Conservation (phyloP, 2,113 vertebrate genomes). For the Epinephelus cyanopodus region DNA sequence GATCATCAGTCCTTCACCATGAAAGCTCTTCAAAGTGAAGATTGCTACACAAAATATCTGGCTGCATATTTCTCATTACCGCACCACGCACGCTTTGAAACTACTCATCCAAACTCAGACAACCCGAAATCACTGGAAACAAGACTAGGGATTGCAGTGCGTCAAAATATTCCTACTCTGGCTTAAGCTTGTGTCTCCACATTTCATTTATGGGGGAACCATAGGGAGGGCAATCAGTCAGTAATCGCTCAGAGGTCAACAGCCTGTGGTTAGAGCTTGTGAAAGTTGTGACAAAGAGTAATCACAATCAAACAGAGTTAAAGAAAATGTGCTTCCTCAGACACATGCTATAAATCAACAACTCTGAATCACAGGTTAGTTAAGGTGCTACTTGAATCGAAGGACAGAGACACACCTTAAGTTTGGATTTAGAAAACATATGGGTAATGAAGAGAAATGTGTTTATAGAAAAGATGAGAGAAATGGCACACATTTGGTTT, state of each 20-base stretch:
- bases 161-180: conserved; percentile 16
- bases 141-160: neutral
- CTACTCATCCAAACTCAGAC: conserved; percentile 1
- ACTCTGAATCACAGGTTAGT: conserved; percentile 6
- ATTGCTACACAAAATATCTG: conserved; percentile 40
- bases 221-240: conserved; percentile 54
- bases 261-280: conserved; percentile 23
- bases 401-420: neutral
- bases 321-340: conserved; percentile 33
- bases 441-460: neutral
- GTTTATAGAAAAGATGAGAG: neutral
- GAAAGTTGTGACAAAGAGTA: conserved; percentile 46
- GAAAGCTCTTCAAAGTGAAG: conserved; percentile 43
- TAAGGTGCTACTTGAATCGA: conserved; percentile 1
- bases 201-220: conserved; percentile 12
- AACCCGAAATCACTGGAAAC: conserved; percentile 27
- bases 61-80: conserved; percentile 29
- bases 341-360: conserved; percentile 40
- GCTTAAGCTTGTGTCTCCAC: neutral
- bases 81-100: neutral
- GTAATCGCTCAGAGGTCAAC: conserved; percentile 59
- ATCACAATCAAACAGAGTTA: conserved; percentile 64
- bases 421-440: neutral
- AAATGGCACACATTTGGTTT: neutral
- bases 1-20: conserved; percentile 21